These are phyloP conservation scores for Furnarius figulus DNA, from an alignment of 2,113 vertebrate species.

Conservation along the genomic window DNA sequence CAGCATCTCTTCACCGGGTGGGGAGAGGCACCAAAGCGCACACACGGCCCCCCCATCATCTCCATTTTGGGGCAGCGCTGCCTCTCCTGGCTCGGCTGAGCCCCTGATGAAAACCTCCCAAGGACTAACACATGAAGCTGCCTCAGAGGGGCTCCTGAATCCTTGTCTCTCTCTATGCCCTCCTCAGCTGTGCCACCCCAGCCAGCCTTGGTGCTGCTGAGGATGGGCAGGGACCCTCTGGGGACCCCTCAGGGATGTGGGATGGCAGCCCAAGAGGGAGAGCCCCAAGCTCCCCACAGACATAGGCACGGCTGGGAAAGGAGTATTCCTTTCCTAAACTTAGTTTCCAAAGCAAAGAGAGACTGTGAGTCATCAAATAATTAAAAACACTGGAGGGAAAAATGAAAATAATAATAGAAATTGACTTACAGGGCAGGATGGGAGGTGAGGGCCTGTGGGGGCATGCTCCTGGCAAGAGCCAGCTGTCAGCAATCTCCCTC, in stretches of 20 bases:
- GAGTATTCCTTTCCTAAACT: background rate
- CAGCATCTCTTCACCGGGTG: rapidly evolving
- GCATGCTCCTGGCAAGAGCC: rapidly evolving
- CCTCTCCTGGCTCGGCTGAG: background rate
- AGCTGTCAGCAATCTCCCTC: rapidly evolving
- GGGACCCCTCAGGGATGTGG: too few species aligned
- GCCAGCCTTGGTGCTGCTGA: background rate
- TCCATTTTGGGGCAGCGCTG: background rate
- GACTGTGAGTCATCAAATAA: background rate
- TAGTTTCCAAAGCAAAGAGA: background rate
- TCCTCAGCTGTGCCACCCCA: background rate
- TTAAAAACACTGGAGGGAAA: background rate
- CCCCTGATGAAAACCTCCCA: rapidly evolving
- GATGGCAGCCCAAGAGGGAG: background rate
- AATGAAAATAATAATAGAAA: background rate
- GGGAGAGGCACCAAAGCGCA: background rate
- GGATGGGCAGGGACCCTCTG: rapidly evolving
- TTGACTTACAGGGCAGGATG: rapidly evolving
- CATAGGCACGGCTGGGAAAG: rapidly evolving
- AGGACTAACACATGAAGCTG: background rate
- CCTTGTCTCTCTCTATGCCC: rapidly evolving
- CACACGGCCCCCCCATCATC: background rate
- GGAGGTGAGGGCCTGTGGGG: background rate
- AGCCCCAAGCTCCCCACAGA: background rate
- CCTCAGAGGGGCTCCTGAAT: background rate